Evolutionary conservation across 2,113 vertebrate species (phyloP), one percentile per base, ranked within the genome.

Genomic region (Solea solea): DNA sequence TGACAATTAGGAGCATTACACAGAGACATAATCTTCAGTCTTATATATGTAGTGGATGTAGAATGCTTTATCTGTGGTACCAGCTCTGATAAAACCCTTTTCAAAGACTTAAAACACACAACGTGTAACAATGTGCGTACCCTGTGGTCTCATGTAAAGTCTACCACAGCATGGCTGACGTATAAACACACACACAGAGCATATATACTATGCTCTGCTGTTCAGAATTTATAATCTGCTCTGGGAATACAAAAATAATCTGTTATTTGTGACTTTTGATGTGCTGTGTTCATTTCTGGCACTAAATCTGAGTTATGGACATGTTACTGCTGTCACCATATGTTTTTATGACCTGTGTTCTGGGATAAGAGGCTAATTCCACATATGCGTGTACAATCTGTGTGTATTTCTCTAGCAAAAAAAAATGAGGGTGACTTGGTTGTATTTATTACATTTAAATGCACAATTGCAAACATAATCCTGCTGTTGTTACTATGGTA

Each of bases 401-500:
- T 72, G 57, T 59, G n/a, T 79, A 74, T 41, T 64, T 52, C 45
- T 68, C 11, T 8, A 39, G 52, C 75, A 65, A 78, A 74, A 67
- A 7, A 45, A 9, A 45, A 4, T 12, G 11, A 45, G 3, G 44
- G 2, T 45, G 9, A 45, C 8, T 9, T 45, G 39, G 68, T 72
- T 25, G 61, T 51, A 80, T 87, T 86, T 80, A 85, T 84, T 72
- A 78, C 56, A 78, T 83, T 81, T 82, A 69, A 34, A 64, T 75
- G 82, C 71, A 63, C 74, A 71, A 72, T 82, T 77, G 69, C 14
- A 12, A 60, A 54, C 64, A 59, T 85, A 80, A 86, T 88, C 76
- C 85, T 58, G 70, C 59, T 73, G 69, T 81, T 76, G 76, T 87
- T 85, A 80, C 82, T 77, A 86, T 81, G 78, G 76, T 74, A 86